Base-by-base conservation (phyloP, 2,113 vertebrate genomes). In the Kryptolebias marmoratus region DNA sequence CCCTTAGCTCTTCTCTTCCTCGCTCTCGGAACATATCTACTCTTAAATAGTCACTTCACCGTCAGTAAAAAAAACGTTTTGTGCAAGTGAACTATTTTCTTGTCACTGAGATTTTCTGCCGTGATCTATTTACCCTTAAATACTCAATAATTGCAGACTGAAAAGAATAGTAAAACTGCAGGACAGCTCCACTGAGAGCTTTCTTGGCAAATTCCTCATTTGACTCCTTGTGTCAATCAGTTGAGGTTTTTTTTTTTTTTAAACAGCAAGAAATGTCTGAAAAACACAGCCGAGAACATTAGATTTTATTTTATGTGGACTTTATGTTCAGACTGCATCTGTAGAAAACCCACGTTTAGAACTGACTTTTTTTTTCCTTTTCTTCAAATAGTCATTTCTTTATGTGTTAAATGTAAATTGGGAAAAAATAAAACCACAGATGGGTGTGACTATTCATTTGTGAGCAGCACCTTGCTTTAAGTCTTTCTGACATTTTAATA, bases 401-500 rank as follows among this genome's bases (percentile, higher is more conserved):
- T 50, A 8, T 47, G 42, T 62, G 68, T 61, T 54, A 83, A 2
- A 39, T 42, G 32, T 12, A 69, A 49, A 75, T 11, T 50, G 4
- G 48, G 45, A 36, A 53, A 27, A 5, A 57, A 44, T 30, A 63
- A 75, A 73, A 52, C 48, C 32, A 60, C 52, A 49, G 44, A 64
- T 3, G 16, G 73, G 44, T 52, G n/a, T 52, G 50, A 64, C 31
- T 50, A n/a, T 52, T 81, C 30, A 75, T 65, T 73, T 66, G 66
- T n/a, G 69, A 65, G 59, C 15, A 65, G 36, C 39, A 64, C 71
- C 48, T 75, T 69, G 16, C 16, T 55, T 60, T 53, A 31, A 65
- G 78, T 64, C 58, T 59, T 68, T 8, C 58, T 71, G 75, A 75
- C 75, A 71, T 58, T 53, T 22, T 71, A 77, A 68, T 68, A 71